Evolutionary conservation across 2,888 invertebrate species (phyloP), one percentile per base, ranked within the genome.

Genomic region (Synanthedon formicaeformis): DNA sequence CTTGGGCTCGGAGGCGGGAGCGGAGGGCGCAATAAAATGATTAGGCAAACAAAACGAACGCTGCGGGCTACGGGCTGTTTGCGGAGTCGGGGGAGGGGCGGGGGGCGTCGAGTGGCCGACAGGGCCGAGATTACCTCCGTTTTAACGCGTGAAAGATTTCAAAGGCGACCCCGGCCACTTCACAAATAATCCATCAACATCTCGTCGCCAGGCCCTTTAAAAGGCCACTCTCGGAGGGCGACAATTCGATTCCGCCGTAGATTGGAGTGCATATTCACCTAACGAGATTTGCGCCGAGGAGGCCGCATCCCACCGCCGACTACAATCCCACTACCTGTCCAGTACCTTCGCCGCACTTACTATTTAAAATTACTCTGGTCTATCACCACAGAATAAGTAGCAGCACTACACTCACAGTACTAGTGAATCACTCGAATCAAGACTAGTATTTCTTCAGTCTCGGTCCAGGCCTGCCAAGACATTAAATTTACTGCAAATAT

Each of bases 81-180:
- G 34, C 34, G 34, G 58, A 62, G 57, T 55, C 52, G 64, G 60
- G 48, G 65, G 55, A 53, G 60, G 50, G 58, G 51, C 59, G 34
- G 54, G 52, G 57, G 55, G 57, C 56, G 54, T 57, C 57, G 54
- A 56, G 56, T 57, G 56, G 55, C 53, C 53, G 59, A 54, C 52
- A 56, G 58, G 59, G 67, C 61, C 68, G 75, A 78, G 83, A 84
- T 81, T 83, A 81, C 83, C 85, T 85, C 78, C 86, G 75, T 85
- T 86, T 86, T 86, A 85, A 83, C 86, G 86, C 85, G 80, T 78
- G 81, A 85, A 80, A 81, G 81, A 78, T 82, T 85, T 85, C 78
- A 84, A 84, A 85, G 83, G 81, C 78, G 72, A 62, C 58, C 65
- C 69, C 71, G 75, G 81, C 78, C 84, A 82, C 86, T 84, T 83